Evolutionary conservation across 2,113 vertebrate species (phyloP).

Genomic region (Garra rufa): DNA sequence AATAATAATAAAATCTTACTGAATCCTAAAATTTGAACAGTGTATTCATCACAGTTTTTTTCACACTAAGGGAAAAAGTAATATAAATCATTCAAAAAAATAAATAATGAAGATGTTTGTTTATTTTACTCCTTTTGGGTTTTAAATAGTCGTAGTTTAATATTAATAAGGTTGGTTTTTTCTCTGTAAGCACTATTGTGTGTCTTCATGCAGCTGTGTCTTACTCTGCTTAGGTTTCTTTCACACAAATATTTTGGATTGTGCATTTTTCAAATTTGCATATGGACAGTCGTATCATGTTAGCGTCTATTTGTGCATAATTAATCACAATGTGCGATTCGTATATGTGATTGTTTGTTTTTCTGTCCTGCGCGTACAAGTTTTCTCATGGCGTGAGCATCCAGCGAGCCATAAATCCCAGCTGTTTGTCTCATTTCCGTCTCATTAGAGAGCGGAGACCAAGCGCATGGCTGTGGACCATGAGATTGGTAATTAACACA

Average conservation of each 20-base stretch:
- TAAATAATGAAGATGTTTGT: slow-evolving; percentile 2
- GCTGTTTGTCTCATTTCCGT: slow-evolving; percentile 77
- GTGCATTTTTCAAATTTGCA: slow-evolving; percentile 29
- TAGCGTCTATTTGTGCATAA: slow-evolving; percentile 41
- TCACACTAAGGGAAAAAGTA: too few species aligned
- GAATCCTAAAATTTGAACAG: too few species aligned
- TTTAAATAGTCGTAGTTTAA: neutral
- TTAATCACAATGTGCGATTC: slow-evolving; percentile 45
- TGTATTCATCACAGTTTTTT: too few species aligned
- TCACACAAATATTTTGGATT: slow-evolving; percentile 22
- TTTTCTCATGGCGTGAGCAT: slow-evolving; percentile 62
- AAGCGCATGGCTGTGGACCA: slow-evolving; percentile 76
- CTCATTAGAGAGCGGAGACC: slow-evolving; percentile 78
- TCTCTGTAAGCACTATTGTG: slow-evolving; percentile 62
- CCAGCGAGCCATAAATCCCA: slow-evolving; percentile 73
- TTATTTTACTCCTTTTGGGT: slow-evolving; percentile 34
- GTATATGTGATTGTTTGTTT: slow-evolving; percentile 54
- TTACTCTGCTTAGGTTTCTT: slow-evolving; percentile 40
- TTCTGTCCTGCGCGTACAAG: slow-evolving; percentile 47
- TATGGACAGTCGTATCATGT: neutral
- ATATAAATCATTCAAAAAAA: too few species aligned
- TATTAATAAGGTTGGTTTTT: slow-evolving; percentile 40
- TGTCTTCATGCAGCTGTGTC: slow-evolving; percentile 25
- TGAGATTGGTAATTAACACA: slow-evolving; percentile 83
- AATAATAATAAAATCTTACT: too few species aligned